These are phyloP conservation scores for Ridgeia piscesae DNA, from an alignment of 1,140 invertebrate species.

Conservation along the genomic window DNA sequence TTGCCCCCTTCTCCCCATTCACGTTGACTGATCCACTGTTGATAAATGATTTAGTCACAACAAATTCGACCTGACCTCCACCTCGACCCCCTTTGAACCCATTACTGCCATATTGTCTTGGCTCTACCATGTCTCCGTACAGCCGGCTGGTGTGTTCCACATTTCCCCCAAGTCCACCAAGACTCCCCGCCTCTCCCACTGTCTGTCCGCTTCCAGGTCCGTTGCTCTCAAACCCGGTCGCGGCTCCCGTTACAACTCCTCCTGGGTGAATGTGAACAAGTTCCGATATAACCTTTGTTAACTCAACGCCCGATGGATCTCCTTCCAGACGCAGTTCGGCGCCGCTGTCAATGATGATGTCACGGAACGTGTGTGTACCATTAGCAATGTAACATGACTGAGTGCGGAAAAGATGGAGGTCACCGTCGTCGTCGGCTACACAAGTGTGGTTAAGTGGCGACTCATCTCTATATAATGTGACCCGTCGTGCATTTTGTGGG, in stretches of 20 bases:
- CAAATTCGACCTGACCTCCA: conserved; percentile 43
- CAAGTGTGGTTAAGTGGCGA: background rate
- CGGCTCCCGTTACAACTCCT: conserved; percentile 37
- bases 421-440: background rate
- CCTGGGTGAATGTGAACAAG: conserved; percentile 36
- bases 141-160: conserved; percentile 24
- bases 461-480: background rate
- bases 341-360: conserved; percentile 38
- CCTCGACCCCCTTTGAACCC: conserved; percentile 38
- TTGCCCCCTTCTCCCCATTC: conserved; percentile 32
- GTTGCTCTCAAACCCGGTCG: conserved; percentile 33
- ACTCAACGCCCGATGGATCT: conserved; percentile 32
- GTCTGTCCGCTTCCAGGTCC: conserved; percentile 34
- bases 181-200: conserved; percentile 32
- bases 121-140: conserved; percentile 38
- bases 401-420: background rate
- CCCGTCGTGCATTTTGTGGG: background rate
- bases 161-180: conserved; percentile 38
- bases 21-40: conserved; percentile 42
- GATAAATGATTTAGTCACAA: conserved; percentile 22
- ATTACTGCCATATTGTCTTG: conserved; percentile 42
- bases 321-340: conserved; percentile 36
- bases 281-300: conserved; percentile 37
- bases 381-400: conserved; percentile 35
- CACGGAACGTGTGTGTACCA: conserved; percentile 33